Base-by-base conservation (phyloP, 2,113 vertebrate genomes). In the Alethe diademata region DNA sequence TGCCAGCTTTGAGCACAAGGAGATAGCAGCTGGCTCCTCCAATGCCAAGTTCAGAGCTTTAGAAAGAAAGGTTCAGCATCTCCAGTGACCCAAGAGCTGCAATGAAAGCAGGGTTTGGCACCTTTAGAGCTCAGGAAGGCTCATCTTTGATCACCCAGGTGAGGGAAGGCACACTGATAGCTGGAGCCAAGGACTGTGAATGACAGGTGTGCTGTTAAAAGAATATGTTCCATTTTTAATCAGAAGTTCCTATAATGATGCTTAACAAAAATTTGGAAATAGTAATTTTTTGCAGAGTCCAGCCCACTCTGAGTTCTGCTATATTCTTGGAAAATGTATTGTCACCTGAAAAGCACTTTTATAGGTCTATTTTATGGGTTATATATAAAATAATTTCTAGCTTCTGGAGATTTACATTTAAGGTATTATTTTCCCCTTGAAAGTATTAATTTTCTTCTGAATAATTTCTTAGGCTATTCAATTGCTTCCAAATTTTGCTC, bases 391-490 rank as follows among this genome's bases (percentile, higher is more conserved):
- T 87, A 91, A 75, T 84, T 90, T 74, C 80, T 38, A 76, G 26
- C 70, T 95, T 62, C 35, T 73, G 70, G 20, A 82, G 62, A 82
- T 85, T 78, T 67, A 78, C 56, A 74, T 87, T 86, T 72, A 91
- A 91, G 50, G 11, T 7, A 48, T 35, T 93, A 57, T 81, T 97
- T 91, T 92, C 36, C 67, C 56, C 67, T 66, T 94, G 71, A 78
- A 91, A 90, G 38, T 29, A 76, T 54, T 92, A 36, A 88, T 84
- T 88, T 92, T 60, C 54, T 43, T 56, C 60, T 60, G 76, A 83
- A 64, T 71, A 91, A 74, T 35, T 92, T 66, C 57, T 85, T 38
- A 57, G 31, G 11, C 88, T 79, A 75, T 72, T 90, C 62, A 85
- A 45, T 43, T 67, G 51, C 66, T 73, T 82, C 62, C 31, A 51